phyloP scores from a whole-genome alignment of 2,888 invertebrate species.

The Thymelicus sylvestris region DNA sequence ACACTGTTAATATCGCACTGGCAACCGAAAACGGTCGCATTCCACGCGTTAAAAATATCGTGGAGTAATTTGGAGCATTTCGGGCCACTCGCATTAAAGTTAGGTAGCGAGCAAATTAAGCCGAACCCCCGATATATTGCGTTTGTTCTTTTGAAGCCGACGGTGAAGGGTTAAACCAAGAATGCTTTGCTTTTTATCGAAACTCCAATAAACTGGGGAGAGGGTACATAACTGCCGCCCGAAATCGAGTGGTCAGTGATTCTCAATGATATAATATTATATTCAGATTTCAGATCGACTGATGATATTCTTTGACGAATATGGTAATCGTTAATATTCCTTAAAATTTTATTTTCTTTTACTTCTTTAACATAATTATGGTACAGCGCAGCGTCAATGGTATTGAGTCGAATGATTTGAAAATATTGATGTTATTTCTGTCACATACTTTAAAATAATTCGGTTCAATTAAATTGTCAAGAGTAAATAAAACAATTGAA shows the following conservation, averaged over 20 bases:
- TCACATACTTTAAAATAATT: too few relatives aligned
- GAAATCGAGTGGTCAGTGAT: slow-evolving; percentile 39
- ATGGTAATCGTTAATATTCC: too few relatives aligned
- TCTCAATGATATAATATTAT: slow-evolving; percentile 31
- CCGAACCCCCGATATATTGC: slow-evolving; percentile 82
- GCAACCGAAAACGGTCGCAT: slow-evolving; percentile 59
- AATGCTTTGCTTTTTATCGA: slow-evolving; percentile 84
- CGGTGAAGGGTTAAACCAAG: slow-evolving; percentile 84
- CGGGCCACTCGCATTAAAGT: slow-evolving; percentile 78
- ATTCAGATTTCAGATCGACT: slow-evolving; percentile 18
- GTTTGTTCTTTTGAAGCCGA: slow-evolving; percentile 83
- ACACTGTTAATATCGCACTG: slow-evolving; percentile 37
- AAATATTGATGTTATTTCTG: too few relatives aligned
- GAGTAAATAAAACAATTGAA: too few relatives aligned
- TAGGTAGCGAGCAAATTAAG: slow-evolving; percentile 80
- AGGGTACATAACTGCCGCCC: slow-evolving; percentile 41
- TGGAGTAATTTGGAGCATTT: slow-evolving; percentile 81
- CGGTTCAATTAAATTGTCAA: too few relatives aligned
- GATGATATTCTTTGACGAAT: slow-evolving; percentile 41
- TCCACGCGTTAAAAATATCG: slow-evolving; percentile 82
- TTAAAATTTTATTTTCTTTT: too few relatives aligned
- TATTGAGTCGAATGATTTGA: too few relatives aligned
- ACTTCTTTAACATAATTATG: too few relatives aligned
- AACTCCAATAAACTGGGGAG: slow-evolving; percentile 70
- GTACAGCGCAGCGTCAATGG: too few relatives aligned